These are phyloP conservation scores for Lagocephalus sceleratus DNA, from an alignment of 2,797 vertebrate genomes.

Conservation along the genomic window DNA sequence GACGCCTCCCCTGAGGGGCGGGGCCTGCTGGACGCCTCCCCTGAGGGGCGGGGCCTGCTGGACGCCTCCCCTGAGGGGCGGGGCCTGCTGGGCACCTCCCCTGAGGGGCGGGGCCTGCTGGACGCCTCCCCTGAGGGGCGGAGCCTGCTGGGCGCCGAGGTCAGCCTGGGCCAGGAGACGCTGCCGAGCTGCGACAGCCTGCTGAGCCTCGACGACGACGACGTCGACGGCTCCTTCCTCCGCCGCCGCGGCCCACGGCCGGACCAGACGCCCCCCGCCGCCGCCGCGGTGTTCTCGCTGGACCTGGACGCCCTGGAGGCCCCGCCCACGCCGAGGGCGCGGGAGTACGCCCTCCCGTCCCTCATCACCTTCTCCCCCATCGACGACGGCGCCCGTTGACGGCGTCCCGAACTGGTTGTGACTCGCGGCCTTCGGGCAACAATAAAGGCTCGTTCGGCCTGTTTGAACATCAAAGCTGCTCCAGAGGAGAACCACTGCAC, in stretches of 20 bases:
- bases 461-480: no score
- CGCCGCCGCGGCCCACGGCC: constrained; percentile 14
- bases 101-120: no score
- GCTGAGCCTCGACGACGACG: constrained; percentile 50
- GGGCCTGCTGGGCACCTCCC: no score
- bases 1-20: neutral
- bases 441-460: no score
- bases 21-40: no score
- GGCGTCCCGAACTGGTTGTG: neutral
- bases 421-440: no score
- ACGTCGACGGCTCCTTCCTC: constrained; percentile 12
- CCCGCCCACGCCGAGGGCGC: constrained; percentile 41
- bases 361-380: constrained; percentile 74
- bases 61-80: neutral
- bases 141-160: constrained; percentile 38
- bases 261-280: constrained; percentile 12
- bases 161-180: constrained; percentile 70
- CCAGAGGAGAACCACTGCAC: no score
- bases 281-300: constrained; percentile 63
- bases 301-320: constrained; percentile 68
- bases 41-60: no score
- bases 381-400: constrained; percentile 48
- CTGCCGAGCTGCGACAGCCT: constrained; percentile 69
- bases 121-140: neutral
- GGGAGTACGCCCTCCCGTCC: constrained; percentile 61